A percentile compares a stretch with the other conserved stretches of the same genome.
Conservation (phyloP, 2,113 vertebrate genomes). For the Myrmophylax atrothorax region DNA sequence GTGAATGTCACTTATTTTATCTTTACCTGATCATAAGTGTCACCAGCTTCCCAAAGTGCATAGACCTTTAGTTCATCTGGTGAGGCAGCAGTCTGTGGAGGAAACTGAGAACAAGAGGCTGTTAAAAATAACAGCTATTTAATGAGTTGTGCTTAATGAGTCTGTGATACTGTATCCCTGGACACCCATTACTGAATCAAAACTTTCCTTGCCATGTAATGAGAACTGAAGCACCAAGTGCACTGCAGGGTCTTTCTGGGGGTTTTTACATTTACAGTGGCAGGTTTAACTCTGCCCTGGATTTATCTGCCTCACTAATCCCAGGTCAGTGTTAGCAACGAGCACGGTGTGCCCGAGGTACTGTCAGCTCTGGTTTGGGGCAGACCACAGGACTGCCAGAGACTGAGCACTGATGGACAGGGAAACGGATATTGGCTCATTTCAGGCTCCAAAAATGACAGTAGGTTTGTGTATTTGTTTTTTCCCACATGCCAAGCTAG, state of each 20-base stretch:
- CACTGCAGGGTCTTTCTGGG: not conserved
- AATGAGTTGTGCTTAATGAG: conserved; percentile 52
- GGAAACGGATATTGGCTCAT: not conserved
- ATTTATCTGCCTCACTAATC: not conserved
- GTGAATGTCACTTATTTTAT: not conserved
- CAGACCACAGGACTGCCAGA: not conserved
- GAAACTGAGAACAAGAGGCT: conserved; percentile 82
- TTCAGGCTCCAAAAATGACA: not conserved
- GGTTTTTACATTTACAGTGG: not conserved
- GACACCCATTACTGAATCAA: not conserved
- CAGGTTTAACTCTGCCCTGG: not conserved
- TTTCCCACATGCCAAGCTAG: not conserved
- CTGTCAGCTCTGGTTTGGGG: not conserved
- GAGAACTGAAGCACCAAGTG: not conserved
- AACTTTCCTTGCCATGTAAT: not conserved
- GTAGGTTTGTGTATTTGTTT: not conserved
- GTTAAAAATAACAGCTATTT: conserved; percentile 62
- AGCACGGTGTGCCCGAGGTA: not conserved
- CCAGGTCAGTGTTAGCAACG: rapidly evolving
- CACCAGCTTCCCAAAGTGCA: conserved; percentile 93
- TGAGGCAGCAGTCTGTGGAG: conserved; percentile 89
- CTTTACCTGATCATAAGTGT: conserved; percentile 90
- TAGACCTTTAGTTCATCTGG: conserved; percentile 96
- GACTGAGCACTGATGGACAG: not conserved
- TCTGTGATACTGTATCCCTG: not conserved